Percentiles rank a stretch among this genome's conserved stretches.
Evolutionary conservation across 2,113 vertebrate species (phyloP).

Genomic region (Catagonus wagneri): DNA sequence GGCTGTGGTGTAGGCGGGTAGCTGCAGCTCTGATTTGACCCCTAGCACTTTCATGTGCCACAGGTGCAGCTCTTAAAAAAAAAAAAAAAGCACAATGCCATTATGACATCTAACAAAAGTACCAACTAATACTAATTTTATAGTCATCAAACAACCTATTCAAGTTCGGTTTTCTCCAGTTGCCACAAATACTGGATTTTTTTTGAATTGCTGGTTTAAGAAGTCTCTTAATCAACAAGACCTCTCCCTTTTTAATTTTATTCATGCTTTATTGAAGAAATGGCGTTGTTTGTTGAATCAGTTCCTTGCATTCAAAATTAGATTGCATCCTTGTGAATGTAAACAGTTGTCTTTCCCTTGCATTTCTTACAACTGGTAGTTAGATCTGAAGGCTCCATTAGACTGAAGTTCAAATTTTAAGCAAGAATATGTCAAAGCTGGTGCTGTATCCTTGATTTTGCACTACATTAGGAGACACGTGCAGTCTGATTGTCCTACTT

Average conservation of each 20-base stretch:
- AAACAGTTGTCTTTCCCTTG: not conserved
- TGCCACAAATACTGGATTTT: not conserved
- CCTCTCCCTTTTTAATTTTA: not conserved
- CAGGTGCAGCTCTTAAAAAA: too few relatives aligned
- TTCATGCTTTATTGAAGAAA: conserved; percentile 1
- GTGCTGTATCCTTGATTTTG: not conserved
- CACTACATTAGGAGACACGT: not conserved
- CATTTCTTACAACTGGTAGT: not conserved
- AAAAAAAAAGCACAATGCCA: not conserved
- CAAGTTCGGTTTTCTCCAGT: not conserved
- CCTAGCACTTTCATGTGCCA: too few relatives aligned
- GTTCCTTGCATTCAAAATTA: not conserved
- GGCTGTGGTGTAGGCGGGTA: too few relatives aligned
- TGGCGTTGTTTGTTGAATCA: not conserved
- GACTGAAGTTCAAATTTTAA: conserved; percentile 34
- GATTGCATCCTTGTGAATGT: not conserved
- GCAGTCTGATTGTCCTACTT: not conserved
- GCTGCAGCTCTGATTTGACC: too few relatives aligned
- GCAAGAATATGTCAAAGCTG: not conserved
- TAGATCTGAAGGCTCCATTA: conserved; percentile 1
- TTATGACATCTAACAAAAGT: not conserved
- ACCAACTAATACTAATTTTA: not conserved
- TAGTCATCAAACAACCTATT: not conserved
- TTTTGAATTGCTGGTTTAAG: not conserved
- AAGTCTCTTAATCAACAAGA: conserved; percentile 3